phyloP scores from a whole-genome alignment of 1,140 invertebrate species.

The Onthophagus taurus region DNA sequence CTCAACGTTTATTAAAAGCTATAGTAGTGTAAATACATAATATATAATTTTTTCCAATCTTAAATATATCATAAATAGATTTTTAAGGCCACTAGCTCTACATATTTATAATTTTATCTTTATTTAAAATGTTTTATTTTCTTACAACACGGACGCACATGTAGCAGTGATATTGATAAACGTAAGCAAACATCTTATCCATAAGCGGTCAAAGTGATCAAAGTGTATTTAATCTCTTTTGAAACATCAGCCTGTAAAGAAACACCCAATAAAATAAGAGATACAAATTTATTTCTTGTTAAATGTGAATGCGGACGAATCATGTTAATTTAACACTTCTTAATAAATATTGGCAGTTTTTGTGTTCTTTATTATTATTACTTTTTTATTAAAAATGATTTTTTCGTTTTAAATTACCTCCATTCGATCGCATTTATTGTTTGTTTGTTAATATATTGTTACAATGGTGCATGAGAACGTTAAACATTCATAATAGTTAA shows the following conservation, averaged over 20 bases:
- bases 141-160: too few species aligned
- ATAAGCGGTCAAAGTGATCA: conserved; percentile 30
- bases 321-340: conserved; percentile 1
- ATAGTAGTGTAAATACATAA: too few species aligned
- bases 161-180: too few species aligned
- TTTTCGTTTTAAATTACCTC: neutral
- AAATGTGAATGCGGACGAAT: conserved; percentile 7
- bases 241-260: conserved; percentile 29
- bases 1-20: too few species aligned
- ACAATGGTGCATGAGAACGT: conserved; percentile 5
- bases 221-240: conserved; percentile 31
- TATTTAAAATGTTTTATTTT: too few species aligned
- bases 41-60: too few species aligned
- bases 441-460: conserved; percentile 6
- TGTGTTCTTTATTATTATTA: neutral
- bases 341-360: conserved; percentile 9
- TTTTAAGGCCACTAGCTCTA: conserved; percentile 24
- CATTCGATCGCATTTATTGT: conserved; percentile 2
- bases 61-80: too few species aligned
- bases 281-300: neutral
- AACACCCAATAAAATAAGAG: conserved; percentile 10
- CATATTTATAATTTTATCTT: neutral
- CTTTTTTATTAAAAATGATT: neutral
- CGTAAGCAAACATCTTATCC: conserved; percentile 23
- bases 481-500: neutral